Evolutionary conservation across 1,140 invertebrate species (phyloP).

Genomic region (Diploscapter pachys): DNA sequence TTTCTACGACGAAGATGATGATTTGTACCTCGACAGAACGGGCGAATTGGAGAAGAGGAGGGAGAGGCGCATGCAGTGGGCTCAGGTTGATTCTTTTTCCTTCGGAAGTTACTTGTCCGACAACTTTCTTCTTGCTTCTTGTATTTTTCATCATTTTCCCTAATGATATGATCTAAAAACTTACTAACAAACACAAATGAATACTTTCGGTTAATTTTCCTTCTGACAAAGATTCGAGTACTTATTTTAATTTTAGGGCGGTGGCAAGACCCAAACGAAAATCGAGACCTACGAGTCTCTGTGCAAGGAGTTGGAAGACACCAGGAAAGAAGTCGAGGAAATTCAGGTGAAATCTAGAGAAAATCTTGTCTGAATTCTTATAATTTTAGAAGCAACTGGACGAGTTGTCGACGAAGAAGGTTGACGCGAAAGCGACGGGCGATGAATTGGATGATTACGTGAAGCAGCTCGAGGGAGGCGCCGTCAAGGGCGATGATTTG

Average conservation of each 20-base stretch:
- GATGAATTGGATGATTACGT: slow-evolving; percentile 22
- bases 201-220: too few relatives aligned
- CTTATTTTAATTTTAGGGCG: neutral
- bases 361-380: neutral
- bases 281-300: slow-evolving; percentile 74
- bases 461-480: slow-evolving; percentile 16
- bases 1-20: slow-evolving; percentile 94
- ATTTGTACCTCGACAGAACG: slow-evolving; percentile 89
- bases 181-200: too few relatives aligned
- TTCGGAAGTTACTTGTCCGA: neutral
- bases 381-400: neutral
- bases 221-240: too few relatives aligned
- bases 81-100: slow-evolving; percentile 60
- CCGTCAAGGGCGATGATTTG: slow-evolving; percentile 16
- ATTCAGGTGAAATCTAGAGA: slow-evolving; percentile 16
- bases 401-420: slow-evolving; percentile 5
- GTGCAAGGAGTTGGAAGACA: slow-evolving; percentile 23
- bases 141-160: too few relatives aligned
- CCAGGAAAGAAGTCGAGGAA: slow-evolving; percentile 19
- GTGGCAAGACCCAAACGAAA: slow-evolving; percentile 54
- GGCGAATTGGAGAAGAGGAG: slow-evolving; percentile 85
- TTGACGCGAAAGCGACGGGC: too few relatives aligned
- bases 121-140: neutral
- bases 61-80: slow-evolving; percentile 71
- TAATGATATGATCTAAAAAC: too few relatives aligned